phyloP scores from a whole-genome alignment of 92 coral and sea anemone genomes.

The Nematostella vectensis region DNA sequence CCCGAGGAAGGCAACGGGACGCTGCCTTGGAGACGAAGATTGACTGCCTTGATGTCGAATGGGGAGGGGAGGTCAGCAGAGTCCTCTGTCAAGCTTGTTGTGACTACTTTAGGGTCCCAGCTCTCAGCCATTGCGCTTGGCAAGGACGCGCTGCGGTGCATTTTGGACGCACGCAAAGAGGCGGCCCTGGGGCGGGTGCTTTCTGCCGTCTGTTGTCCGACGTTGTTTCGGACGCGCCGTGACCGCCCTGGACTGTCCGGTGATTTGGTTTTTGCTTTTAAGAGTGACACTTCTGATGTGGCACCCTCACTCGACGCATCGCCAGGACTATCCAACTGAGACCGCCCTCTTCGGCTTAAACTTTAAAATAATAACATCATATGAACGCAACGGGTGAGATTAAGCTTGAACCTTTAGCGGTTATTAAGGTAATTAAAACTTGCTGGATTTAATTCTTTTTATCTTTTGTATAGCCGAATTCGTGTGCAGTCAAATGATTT shows the following conservation, averaged over 20 bases:
- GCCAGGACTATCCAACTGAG: conserved; percentile 12
- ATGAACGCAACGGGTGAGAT: no score
- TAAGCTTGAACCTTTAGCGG: no score
- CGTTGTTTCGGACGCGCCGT: no score
- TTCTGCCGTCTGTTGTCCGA: neutral
- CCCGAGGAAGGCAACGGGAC: conserved; percentile 62
- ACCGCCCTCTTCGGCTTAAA: conserved; percentile 12
- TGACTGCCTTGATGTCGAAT: conserved; percentile 53
- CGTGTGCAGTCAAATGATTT: no score
- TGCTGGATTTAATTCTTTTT: no score
- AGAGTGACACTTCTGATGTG: conserved; percentile 17
- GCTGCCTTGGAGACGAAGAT: conserved; percentile 57
- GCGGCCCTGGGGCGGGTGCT: neutral
- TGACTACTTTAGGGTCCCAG: neutral
- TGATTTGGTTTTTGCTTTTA: conserved; percentile 8
- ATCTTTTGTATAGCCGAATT: no score
- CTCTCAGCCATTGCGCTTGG: conserved; percentile 1
- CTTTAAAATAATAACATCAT: neutral
- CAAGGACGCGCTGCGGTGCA: conserved; percentile 3
- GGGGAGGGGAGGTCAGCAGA: conserved; percentile 50
- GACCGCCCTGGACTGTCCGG: conserved; percentile 8
- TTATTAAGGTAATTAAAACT: no score
- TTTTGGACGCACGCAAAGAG: neutral
- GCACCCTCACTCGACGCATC: conserved; percentile 37
- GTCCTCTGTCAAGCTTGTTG: conserved; percentile 11